phyloP scores from a whole-genome alignment of 1,140 invertebrate species.

The Oppia nitens region DNA sequence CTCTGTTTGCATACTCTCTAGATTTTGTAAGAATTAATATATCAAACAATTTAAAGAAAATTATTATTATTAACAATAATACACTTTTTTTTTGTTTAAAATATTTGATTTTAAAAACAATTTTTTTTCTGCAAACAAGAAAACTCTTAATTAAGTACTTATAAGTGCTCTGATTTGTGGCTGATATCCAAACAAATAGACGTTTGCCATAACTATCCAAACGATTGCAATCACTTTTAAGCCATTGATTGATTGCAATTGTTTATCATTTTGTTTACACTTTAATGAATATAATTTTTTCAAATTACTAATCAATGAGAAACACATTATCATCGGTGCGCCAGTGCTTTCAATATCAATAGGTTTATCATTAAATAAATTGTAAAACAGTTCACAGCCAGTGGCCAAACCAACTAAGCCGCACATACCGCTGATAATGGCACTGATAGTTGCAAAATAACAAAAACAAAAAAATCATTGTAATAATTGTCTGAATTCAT shows the following conservation, averaged over 20 bases:
- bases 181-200: slow-evolving; percentile 12
- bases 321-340: background rate
- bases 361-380: background rate
- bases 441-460: too few species aligned
- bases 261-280: background rate
- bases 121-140: background rate
- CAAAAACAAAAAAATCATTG: too few species aligned
- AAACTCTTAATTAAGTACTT: slow-evolving; percentile 2
- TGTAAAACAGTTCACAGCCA: background rate
- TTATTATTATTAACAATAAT: too few species aligned
- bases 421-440: background rate
- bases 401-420: background rate
- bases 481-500: background rate
- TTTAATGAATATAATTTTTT: background rate
- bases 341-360: background rate
- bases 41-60: too few species aligned
- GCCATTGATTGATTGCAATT: slow-evolving; percentile 1
- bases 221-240: slow-evolving; percentile 9
- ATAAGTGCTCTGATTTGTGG: slow-evolving; percentile 3
- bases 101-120: too few species aligned
- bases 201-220: slow-evolving; percentile 11
- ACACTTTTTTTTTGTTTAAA: too few species aligned
- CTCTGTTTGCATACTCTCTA: background rate
- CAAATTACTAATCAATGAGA: background rate
- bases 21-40: background rate